Conservation (phyloP, 2,888 invertebrate species). For the Cosmorhoe ocellata region DNA sequence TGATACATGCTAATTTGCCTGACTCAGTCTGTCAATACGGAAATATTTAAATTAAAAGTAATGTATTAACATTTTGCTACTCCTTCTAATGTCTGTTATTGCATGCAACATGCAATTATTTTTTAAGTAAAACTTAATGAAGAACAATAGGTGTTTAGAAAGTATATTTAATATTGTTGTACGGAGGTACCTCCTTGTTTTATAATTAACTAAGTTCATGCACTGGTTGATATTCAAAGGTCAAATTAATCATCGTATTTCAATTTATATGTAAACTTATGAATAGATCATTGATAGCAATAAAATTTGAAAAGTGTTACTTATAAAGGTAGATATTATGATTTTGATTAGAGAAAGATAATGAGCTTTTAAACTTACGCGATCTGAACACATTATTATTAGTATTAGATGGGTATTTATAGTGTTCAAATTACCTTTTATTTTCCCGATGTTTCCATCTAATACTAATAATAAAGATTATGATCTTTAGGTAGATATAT, state of each 20-base stretch:
- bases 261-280: not conserved
- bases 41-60: constrained; percentile 17
- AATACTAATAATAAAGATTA: too few species aligned
- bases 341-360: too few species aligned
- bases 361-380: too few species aligned
- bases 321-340: too few species aligned
- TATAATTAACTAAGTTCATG: not conserved
- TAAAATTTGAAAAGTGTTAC: too few species aligned
- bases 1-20: constrained; percentile 19
- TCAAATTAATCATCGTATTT: not conserved
- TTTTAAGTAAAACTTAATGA: constrained; percentile 23
- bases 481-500: too few species aligned
- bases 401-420: too few species aligned
- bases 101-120: constrained; percentile 26
- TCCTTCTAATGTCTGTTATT: constrained; percentile 15
- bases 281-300: too few species aligned
- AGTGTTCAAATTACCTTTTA: too few species aligned
- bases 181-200: too few species aligned
- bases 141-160: constrained; percentile 32
- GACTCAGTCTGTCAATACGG: constrained; percentile 20
- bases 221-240: constrained; percentile 5
- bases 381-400: too few species aligned
- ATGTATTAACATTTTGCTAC: constrained; percentile 19
- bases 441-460: too few species aligned
- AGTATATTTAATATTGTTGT: constrained; percentile 13